phyloP scores from a whole-genome alignment of 2,113 vertebrate species.

The Leucopsar rothschildi region DNA sequence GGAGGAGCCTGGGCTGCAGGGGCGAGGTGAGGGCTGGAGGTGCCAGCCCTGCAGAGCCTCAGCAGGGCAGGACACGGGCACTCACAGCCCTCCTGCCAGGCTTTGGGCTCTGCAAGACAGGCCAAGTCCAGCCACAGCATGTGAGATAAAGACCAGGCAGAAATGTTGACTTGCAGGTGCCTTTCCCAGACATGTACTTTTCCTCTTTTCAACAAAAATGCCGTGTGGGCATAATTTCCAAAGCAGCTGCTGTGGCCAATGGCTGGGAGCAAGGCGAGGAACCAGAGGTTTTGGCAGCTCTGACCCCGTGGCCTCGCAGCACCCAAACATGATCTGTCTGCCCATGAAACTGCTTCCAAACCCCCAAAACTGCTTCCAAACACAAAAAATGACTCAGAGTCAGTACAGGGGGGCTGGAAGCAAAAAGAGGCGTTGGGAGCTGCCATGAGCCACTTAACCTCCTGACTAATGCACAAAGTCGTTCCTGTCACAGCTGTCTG shows the following conservation, averaged over 20 bases:
- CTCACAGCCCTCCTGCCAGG: fast-evolving
- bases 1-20: neutral
- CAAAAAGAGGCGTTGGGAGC: neutral
- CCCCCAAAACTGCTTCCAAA: neutral
- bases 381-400: neutral
- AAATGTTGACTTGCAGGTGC: neutral
- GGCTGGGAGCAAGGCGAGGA: neutral
- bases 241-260: neutral
- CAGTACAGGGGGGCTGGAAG: neutral
- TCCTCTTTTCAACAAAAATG: neutral
- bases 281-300: neutral
- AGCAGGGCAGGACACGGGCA: neutral
- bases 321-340: neutral
- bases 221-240: neutral
- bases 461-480: conserved; percentile 24
- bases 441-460: conserved; percentile 46
- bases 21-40: neutral
- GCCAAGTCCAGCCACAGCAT: neutral
- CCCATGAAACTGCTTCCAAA: neutral
- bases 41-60: neutral
- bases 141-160: neutral
- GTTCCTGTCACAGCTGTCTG: conserved; percentile 56
- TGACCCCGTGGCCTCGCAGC: fast-evolving
- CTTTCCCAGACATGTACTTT: neutral
- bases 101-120: neutral